These are phyloP conservation scores for Bungarus multicinctus DNA, from an alignment of 2,113 vertebrate genomes.

Conservation along the genomic window DNA sequence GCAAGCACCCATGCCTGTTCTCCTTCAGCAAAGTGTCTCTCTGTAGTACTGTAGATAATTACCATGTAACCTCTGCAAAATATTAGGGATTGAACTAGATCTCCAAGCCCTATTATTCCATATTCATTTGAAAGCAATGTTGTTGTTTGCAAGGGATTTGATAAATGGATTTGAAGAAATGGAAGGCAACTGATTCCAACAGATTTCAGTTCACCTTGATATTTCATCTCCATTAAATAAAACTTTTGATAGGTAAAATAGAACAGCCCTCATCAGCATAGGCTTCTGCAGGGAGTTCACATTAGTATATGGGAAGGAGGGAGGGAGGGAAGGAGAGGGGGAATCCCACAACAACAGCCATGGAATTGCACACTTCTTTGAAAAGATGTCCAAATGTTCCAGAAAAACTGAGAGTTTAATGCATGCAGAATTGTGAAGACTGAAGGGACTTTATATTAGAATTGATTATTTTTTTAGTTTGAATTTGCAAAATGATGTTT, in stretches of 20 bases:
- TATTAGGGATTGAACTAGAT: too few relatives aligned
- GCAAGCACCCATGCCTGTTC: neutral
- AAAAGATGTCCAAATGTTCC: neutral
- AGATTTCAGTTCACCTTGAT: neutral
- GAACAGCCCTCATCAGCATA: neutral
- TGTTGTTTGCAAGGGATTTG: neutral
- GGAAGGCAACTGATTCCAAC: neutral
- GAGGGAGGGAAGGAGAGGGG: too few relatives aligned
- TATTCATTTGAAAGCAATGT: neutral
- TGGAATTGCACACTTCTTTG: neutral
- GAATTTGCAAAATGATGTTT: neutral
- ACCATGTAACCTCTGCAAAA: neutral
- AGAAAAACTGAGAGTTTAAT: neutral
- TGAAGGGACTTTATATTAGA: neutral
- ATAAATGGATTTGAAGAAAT: neutral
- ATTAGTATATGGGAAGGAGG: neutral
- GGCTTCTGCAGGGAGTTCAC: neutral
- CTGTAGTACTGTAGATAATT: neutral
- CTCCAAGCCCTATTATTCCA: too few relatives aligned
- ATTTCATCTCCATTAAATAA: neutral
- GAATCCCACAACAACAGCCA: neutral
- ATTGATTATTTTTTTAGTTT: neutral
- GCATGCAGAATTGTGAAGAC: neutral
- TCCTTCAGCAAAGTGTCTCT: neutral
- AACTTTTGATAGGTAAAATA: fast-evolving